Percentiles rank a stretch among this genome's conserved stretches.
These are phyloP conservation scores for Formica aserva DNA, from an alignment of 2,888 invertebrate genomes.

Conservation along the genomic window DNA sequence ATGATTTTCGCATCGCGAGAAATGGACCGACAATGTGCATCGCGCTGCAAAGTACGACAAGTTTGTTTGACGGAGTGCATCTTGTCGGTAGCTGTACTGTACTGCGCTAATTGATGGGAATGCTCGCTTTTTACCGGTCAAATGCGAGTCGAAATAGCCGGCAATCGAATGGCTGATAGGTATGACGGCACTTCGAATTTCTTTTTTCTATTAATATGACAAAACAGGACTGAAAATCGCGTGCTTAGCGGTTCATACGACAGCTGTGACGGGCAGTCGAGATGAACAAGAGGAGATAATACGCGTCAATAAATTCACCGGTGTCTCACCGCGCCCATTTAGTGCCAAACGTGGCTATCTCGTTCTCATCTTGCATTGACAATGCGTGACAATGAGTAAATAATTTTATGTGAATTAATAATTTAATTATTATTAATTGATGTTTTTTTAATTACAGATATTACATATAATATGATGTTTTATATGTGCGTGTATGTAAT, in stretches of 20 bases:
- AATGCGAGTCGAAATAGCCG: not conserved
- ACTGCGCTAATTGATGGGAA: constrained; percentile 12
- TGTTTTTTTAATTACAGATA: not conserved
- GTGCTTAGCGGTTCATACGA: constrained; percentile 45
- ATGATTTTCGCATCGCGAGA: constrained; percentile 21
- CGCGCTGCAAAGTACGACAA: not conserved
- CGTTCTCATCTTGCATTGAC: not conserved
- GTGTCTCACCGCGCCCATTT: constrained; percentile 31
- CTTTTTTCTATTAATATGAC: constrained; percentile 38
- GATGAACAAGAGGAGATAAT: constrained; percentile 53
- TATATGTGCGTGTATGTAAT: not conserved
- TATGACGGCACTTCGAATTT: constrained; percentile 5
- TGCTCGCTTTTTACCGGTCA: constrained; percentile 28
- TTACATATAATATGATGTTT: not conserved
- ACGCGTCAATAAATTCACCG: constrained; percentile 38
- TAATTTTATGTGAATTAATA: not conserved
- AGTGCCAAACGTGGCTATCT: constrained; percentile 8
- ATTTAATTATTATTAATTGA: constrained; percentile 2
- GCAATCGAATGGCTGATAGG: constrained; percentile 31
- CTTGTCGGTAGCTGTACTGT: not conserved
- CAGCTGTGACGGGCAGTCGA: constrained; percentile 48
- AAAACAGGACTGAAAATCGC: constrained; percentile 29
- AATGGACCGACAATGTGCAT: constrained; percentile 14
- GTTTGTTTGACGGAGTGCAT: constrained; percentile 10
- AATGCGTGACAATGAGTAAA: not conserved